A percentile compares a stretch with the other conserved stretches of the same genome.
phyloP scores from a whole-genome alignment of 2,797 vertebrate species.

The Podarcis lilfordi region DNA sequence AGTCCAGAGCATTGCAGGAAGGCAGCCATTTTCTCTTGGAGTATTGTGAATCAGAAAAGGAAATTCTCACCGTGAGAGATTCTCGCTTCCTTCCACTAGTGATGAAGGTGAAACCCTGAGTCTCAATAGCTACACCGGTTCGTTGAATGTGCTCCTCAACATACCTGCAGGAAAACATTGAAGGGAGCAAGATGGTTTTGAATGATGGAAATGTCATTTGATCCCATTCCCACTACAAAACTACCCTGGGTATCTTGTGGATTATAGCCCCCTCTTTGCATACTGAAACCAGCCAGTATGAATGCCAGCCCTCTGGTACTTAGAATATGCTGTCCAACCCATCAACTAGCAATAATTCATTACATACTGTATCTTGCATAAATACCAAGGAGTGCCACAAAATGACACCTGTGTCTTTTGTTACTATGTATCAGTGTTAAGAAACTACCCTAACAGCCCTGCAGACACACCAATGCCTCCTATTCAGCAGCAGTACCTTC shows the following conservation, averaged over 20 bases:
- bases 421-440: not conserved
- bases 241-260: not conserved
- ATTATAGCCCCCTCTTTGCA: not conserved
- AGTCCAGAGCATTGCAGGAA: not conserved
- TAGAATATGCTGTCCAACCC: not conserved
- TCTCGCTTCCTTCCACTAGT: slow-evolving; percentile 88
- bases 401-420: not conserved
- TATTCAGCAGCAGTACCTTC: not conserved
- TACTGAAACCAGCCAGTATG: not conserved
- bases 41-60: not conserved
- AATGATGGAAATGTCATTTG: not conserved
- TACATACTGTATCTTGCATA: not conserved
- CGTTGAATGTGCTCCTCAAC: slow-evolving; percentile 89
- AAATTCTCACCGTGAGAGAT: slow-evolving; percentile 83
- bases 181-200: not conserved
- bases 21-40: not conserved
- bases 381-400: not conserved
- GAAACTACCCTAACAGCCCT: not conserved
- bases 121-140: slow-evolving; percentile 88
- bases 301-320: not conserved
- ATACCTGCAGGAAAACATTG: slow-evolving; percentile 77
- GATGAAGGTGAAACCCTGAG: slow-evolving; percentile 87
- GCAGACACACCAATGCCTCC: not conserved
- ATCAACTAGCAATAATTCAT: not conserved
- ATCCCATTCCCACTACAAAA: not conserved